Percentiles rank a stretch among this genome's conserved stretches.
phyloP scores from a whole-genome alignment of 2,797 vertebrate genomes.

The Pangasius krempfi region DNA sequence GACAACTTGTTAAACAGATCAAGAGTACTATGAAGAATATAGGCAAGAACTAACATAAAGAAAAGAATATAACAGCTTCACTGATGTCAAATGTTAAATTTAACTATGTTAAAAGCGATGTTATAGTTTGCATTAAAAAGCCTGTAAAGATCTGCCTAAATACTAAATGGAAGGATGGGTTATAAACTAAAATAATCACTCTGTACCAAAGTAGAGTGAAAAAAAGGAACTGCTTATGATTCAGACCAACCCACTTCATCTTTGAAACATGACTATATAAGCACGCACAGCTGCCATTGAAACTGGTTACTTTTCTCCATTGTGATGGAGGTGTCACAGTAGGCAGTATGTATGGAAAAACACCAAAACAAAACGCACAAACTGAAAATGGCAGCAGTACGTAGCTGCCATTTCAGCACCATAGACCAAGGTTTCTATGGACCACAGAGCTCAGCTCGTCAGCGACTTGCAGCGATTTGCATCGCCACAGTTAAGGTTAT shows the following conservation, averaged over 20 bases:
- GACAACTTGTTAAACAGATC: neutral
- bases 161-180: neutral
- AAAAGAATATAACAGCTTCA: neutral
- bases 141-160: neutral
- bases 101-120: neutral
- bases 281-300: neutral
- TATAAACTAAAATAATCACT: neutral
- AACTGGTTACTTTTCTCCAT: neutral
- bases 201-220: neutral
- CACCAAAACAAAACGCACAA: neutral
- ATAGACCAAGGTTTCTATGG: neutral
- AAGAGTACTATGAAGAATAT: neutral
- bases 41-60: neutral
- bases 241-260: slow-evolving; percentile 11
- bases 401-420: neutral
- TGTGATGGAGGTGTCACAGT: neutral
- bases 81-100: neutral
- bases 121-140: neutral
- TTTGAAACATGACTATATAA: neutral
- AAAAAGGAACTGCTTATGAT: slow-evolving; percentile 25
- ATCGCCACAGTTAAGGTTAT: neutral
- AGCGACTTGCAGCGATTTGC: neutral
- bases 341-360: neutral
- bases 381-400: neutral
- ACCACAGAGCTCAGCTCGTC: neutral